A percentile compares a stretch with the other conserved stretches of the same genome.
phyloP scores from a whole-genome alignment of 2,113 vertebrate species.

The Numenius arquata region DNA sequence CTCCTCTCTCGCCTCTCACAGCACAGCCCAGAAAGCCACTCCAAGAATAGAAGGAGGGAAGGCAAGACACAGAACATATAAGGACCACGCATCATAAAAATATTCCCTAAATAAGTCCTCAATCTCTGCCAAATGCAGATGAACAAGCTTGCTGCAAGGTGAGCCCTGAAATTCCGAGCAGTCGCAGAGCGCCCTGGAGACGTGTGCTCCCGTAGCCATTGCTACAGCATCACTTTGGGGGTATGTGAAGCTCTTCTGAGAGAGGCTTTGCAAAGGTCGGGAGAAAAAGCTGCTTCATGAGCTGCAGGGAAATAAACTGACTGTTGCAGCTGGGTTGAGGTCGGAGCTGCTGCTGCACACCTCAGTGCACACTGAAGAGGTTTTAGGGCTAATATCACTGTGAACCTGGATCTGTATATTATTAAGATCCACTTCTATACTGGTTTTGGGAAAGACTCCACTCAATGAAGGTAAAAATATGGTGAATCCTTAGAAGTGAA shows the following conservation, averaged over 20 bases:
- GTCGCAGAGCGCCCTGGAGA: not conserved
- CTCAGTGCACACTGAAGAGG: not conserved
- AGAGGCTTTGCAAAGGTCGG: not conserved
- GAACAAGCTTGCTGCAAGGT: not conserved
- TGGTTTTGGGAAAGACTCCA: not conserved
- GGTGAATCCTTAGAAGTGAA: not conserved
- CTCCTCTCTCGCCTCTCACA: not conserved
- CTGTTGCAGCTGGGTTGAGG: not conserved
- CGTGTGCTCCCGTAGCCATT: rapidly evolving
- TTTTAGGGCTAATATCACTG: not conserved
- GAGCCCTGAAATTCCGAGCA: not conserved
- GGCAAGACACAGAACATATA: not conserved
- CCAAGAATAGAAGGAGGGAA: not conserved
- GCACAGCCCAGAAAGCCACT: not conserved
- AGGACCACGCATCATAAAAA: not conserved
- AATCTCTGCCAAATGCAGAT: not conserved
- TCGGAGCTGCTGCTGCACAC: not conserved
- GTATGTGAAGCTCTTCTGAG: not conserved
- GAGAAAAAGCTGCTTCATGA: not conserved
- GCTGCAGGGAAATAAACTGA: not conserved
- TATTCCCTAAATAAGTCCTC: not conserved
- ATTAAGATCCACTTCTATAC: not conserved
- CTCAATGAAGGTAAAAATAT: not conserved
- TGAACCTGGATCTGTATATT: not conserved
- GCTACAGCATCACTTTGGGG: not conserved